Base-by-base conservation (phyloP, 2,888 invertebrate genomes). In the Schrankia costaestrigalis region DNA sequence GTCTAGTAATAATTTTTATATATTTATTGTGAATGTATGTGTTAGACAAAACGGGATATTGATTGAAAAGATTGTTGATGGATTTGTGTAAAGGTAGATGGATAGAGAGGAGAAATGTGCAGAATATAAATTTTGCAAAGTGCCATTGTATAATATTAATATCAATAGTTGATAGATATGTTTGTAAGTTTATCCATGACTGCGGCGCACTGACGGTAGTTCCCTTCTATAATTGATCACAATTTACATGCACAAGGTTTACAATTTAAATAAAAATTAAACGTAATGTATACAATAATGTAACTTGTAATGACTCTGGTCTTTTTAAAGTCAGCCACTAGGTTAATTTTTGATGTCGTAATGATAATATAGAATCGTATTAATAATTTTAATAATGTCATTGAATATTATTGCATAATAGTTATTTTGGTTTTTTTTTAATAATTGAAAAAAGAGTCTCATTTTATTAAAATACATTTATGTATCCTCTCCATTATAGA, bases 141-240 rank as follows among this genome's bases (percentile, higher is more conserved):
- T 58, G 58, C 58, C 58, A 58, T 58, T 58, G 37, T 47, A 44
- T 47, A 12, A 19, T 37, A 49, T 39, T 52, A n/a, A n/a, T n/a
- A n/a, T n/a, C n/a, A n/a, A 23, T 56, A 45, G 46, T 41, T 34
- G 28, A 41, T 26, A 56, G 48, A 21, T 62, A 60, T 41, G 35
- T 50, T 44, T 47, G 43, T 51, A 43, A 46, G 41, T 36, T 55
- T 39, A 51, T 57, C 62, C 69, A 70, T 71, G 70, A 70, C 63
- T 59, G 48, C 46, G 46, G 47, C 41, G 27, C 48, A 40, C 11
- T 38, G 37, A 39, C 34, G 49, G 43, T 50, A 44, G 53, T 56
- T 47, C 39, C 42, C 29, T 38, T 26, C 19, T 42, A 37, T 35
- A 14, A 11, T 29, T 31, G 35, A 37, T 27, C 23, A 29, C 21